Evolutionary conservation across 2,113 vertebrate species (phyloP).

Genomic region (Lonchura striata): DNA sequence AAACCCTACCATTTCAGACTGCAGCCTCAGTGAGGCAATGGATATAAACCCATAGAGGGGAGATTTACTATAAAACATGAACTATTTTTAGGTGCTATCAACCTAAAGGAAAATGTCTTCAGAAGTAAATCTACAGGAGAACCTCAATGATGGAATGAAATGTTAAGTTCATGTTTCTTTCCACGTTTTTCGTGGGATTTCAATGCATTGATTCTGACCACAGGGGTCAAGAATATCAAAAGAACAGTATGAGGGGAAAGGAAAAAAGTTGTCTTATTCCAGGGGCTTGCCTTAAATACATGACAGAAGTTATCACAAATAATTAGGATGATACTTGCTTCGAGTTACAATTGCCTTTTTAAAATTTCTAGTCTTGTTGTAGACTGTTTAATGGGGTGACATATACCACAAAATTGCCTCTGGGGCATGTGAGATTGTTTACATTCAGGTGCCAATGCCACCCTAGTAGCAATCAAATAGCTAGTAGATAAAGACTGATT

Average conservation of each 20-base stretch:
- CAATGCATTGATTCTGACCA: background rate
- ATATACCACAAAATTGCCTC: conserved; percentile 16
- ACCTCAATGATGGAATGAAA: background rate
- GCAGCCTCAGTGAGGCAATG: background rate
- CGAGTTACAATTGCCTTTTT: conserved; percentile 69
- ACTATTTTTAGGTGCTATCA: background rate
- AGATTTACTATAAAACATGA: background rate
- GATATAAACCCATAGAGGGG: background rate
- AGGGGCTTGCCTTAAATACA: conserved; percentile 70
- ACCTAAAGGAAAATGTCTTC: background rate
- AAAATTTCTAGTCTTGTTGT: conserved; percentile 56
- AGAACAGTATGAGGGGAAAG: background rate
- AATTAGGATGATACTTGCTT: conserved; percentile 78
- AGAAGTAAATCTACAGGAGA: background rate
- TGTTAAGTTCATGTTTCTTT: background rate
- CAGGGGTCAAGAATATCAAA: conserved; percentile 17
- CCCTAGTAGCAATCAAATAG: background rate
- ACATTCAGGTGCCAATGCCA: conserved; percentile 20
- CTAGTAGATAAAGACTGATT: background rate
- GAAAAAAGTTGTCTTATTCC: conserved; percentile 29
- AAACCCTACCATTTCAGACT: background rate
- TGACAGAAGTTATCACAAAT: conserved; percentile 76
- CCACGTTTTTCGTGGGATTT: background rate
- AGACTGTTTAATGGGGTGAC: conserved; percentile 51
- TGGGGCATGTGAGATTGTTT: background rate